Evolutionary conservation across 2,113 vertebrate genomes (phyloP).

Genomic region (Hippopotamus amphibius): DNA sequence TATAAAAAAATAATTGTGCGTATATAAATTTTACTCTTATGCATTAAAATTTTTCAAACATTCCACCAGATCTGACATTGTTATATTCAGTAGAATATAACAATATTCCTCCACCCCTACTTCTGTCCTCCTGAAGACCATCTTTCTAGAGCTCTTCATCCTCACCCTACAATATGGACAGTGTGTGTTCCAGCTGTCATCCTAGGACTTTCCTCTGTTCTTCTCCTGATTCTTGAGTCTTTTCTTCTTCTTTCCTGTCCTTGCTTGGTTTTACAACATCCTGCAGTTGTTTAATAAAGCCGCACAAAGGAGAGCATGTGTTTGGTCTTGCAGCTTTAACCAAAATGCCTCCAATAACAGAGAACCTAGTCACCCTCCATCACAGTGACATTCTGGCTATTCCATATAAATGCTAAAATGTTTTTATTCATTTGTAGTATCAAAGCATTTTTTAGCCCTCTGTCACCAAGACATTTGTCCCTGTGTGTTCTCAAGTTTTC

Average conservation of each 20-base stretch:
- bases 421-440: background rate
- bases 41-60: background rate
- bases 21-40: background rate
- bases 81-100: background rate
- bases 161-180: fast-evolving
- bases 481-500: background rate
- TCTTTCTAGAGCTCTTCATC: background rate
- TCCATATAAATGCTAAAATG: background rate
- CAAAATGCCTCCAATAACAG: background rate
- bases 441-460: background rate
- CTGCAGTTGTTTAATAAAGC: background rate
- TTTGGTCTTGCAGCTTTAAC: background rate
- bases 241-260: background rate
- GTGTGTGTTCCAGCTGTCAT: no score
- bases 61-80: background rate
- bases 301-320: background rate
- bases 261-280: background rate
- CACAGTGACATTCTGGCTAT: background rate
- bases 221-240: background rate
- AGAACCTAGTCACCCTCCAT: background rate
- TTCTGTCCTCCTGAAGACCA: background rate
- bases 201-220: background rate
- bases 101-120: no score
- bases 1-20: background rate
- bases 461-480: background rate